These are phyloP conservation scores for Osmerus mordax DNA, from an alignment of 2,113 vertebrate genomes.

Conservation along the genomic window DNA sequence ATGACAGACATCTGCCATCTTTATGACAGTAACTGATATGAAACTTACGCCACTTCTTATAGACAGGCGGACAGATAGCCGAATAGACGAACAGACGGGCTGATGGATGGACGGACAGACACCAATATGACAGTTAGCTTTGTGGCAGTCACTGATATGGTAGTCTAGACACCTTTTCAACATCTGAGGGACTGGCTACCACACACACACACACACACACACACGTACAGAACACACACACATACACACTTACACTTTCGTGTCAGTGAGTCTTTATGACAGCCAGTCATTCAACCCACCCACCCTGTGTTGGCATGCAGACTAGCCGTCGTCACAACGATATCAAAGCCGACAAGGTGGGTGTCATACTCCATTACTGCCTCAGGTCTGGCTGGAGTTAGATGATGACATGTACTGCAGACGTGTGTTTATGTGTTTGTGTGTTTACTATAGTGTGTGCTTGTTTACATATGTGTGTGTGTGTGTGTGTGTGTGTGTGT, in stretches of 20 bases:
- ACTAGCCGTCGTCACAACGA: slow-evolving; percentile 37
- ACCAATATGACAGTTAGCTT: slow-evolving; percentile 46
- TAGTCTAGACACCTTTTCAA: slow-evolving; percentile 42
- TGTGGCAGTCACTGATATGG: slow-evolving; percentile 45
- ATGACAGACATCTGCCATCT: slow-evolving; percentile 23
- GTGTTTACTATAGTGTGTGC: background rate
- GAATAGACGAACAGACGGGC: slow-evolving; percentile 26
- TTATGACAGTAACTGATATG: slow-evolving; percentile 40
- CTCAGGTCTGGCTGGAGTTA: background rate
- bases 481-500: background rate
- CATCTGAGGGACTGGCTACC: slow-evolving; percentile 32
- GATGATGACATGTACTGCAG: slow-evolving; percentile 16
- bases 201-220: slow-evolving; percentile 10
- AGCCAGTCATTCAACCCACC: slow-evolving; percentile 36
- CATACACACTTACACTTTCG: background rate
- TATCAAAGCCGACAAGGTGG: slow-evolving; percentile 44
- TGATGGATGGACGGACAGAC: slow-evolving; percentile 46
- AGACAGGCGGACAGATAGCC: slow-evolving; percentile 29
- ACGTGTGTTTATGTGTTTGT: slow-evolving; percentile 7
- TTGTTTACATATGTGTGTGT: background rate
- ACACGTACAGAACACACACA: background rate
- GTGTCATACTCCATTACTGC: slow-evolving; percentile 30
- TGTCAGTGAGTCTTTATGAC: slow-evolving; percentile 11
- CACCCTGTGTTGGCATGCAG: slow-evolving; percentile 42
- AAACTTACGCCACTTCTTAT: background rate